These are phyloP conservation scores for Callaeas wilsoni DNA, from an alignment of 2,113 vertebrate genomes.

Conservation along the genomic window DNA sequence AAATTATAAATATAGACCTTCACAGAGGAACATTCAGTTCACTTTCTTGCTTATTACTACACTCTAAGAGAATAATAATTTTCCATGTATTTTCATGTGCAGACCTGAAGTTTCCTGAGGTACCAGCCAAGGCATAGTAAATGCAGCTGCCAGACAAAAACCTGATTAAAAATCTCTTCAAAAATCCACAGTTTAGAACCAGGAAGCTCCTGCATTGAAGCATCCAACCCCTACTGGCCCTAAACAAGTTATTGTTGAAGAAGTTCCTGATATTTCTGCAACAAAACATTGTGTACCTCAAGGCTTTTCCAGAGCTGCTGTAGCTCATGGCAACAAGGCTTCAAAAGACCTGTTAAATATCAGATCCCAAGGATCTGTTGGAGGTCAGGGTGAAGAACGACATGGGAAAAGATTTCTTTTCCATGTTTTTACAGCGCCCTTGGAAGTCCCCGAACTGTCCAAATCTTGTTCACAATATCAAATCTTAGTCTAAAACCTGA, in stretches of 20 bases:
- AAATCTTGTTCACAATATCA: neutral
- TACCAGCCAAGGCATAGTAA: neutral
- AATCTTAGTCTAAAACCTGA: neutral
- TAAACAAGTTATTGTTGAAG: neutral
- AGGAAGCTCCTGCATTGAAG: neutral
- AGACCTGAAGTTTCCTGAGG: neutral
- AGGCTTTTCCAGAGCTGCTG: neutral
- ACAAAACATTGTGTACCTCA: neutral
- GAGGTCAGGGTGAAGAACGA: neutral
- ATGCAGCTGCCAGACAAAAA: neutral
- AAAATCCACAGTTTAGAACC: neutral
- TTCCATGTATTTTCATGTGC: neutral
- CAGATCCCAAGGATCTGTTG: neutral
- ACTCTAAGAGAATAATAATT: neutral
- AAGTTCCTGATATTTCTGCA: neutral
- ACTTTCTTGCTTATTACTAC: neutral
- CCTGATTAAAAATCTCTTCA: neutral
- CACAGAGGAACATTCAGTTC: too few species aligned
- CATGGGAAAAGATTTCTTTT: neutral
- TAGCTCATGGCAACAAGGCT: neutral
- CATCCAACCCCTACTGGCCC: neutral
- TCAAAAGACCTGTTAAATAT: neutral
- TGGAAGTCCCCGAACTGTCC: neutral
- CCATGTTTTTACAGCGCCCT: neutral
- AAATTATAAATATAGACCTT: neutral